Percentiles rank a stretch among this genome's conserved stretches.
These are phyloP conservation scores for Ischnus inquisitorius DNA, from an alignment of 2,888 invertebrate species.

Conservation along the genomic window DNA sequence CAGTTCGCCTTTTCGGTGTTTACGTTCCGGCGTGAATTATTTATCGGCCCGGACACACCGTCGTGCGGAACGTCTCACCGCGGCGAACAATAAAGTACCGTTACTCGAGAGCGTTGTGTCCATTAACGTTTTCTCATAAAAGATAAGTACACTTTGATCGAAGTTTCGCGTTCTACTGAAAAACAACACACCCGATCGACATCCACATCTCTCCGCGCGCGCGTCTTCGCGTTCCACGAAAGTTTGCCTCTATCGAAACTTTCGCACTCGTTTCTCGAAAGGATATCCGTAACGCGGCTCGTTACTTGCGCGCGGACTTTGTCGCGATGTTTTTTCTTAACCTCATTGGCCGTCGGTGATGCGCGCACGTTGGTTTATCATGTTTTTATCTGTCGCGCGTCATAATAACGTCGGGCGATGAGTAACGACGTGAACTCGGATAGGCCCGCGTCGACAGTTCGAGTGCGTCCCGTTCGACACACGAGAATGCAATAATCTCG, in stretches of 20 bases:
- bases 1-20: constrained; percentile 15
- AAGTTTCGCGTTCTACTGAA: not conserved
- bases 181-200: not conserved
- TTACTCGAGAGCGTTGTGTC: not conserved
- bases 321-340: not conserved
- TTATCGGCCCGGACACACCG: constrained; percentile 45
- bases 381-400: not conserved
- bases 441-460: constrained; percentile 1
- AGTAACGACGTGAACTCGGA: constrained; percentile 3
- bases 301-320: not conserved
- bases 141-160: not conserved
- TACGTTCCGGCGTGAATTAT: constrained; percentile 56
- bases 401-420: not conserved
- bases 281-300: not conserved
- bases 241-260: not conserved
- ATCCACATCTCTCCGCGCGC: not conserved
- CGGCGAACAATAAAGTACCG: not conserved
- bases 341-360: no score
- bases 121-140: constrained; percentile 21
- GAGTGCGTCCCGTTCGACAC: constrained; percentile 16
- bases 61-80: not conserved
- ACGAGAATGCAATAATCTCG: constrained; percentile 19
- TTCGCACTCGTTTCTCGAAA: not conserved
- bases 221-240: not conserved
- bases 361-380: no score